These are phyloP conservation scores for Dolichallabes microphthalmus DNA, from an alignment of 2,113 vertebrate species.

Conservation along the genomic window DNA sequence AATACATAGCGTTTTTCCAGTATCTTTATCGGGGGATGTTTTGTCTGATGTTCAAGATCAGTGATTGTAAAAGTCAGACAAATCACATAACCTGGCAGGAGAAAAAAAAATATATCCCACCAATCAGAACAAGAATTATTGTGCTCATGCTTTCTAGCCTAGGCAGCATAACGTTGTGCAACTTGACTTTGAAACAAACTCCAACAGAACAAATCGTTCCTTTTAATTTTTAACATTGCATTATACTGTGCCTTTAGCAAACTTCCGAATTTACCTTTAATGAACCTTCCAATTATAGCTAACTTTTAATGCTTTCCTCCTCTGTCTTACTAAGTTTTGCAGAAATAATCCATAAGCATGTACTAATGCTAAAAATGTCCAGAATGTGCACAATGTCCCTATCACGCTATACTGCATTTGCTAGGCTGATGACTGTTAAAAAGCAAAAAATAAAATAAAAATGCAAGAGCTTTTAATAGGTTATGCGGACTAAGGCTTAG, in stretches of 20 bases:
- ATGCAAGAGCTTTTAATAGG: conserved; percentile 58
- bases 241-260: neutral
- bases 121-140: neutral
- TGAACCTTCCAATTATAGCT: neutral
- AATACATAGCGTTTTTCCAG: neutral
- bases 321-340: neutral
- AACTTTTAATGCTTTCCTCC: neutral
- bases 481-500: conserved; percentile 54
- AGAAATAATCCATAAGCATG: neutral
- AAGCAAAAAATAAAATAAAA: conserved; percentile 12
- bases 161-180: neutral
- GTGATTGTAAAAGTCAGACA: neutral
- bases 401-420: conserved; percentile 15
- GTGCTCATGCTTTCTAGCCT: neutral
- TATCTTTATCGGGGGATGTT: neutral
- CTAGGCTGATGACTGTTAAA: conserved; percentile 39
- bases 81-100: neutral
- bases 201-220: neutral
- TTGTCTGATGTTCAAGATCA: neutral
- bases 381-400: neutral
- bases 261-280: neutral
- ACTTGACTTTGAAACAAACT: neutral
- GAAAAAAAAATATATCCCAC: neutral
- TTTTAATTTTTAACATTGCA: neutral
- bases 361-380: conserved; percentile 33